These are phyloP conservation scores for Leucophenga montana DNA, from an alignment of 2,888 invertebrate species.

Conservation along the genomic window DNA sequence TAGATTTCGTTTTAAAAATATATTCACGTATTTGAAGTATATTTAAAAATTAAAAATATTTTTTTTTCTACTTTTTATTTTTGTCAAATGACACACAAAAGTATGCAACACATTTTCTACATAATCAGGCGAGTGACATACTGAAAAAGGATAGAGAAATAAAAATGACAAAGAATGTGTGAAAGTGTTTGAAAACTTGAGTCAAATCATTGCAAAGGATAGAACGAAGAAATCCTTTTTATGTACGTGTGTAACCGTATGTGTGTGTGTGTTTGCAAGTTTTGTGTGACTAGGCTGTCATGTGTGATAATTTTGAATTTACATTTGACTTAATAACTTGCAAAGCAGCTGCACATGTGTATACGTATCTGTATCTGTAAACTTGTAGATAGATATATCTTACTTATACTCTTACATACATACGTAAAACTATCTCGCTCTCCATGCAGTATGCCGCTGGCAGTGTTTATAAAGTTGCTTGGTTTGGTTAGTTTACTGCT, in stretches of 20 bases:
- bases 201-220: neutral
- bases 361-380: constrained; percentile 9
- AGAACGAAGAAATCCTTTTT: neutral
- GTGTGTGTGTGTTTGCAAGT: neutral
- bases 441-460: constrained; percentile 16
- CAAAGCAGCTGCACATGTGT: constrained; percentile 37
- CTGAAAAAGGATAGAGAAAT: neutral
- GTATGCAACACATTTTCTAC: constrained; percentile 13
- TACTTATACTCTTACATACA: neutral
- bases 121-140: neutral
- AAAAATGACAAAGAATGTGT: neutral
- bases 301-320: constrained; percentile 65
- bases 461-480: constrained; percentile 53
- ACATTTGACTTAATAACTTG: constrained; percentile 66
- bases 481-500: constrained; percentile 33
- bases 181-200: neutral
- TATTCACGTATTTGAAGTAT: no score
- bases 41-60: no score
- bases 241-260: neutral
- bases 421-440: no score
- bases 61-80: neutral
- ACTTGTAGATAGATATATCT: neutral
- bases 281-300: constrained; percentile 42
- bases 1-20: no score
- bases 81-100: neutral